phyloP scores from a whole-genome alignment of 1,140 invertebrate genomes.

The Neelides sp. region DNA sequence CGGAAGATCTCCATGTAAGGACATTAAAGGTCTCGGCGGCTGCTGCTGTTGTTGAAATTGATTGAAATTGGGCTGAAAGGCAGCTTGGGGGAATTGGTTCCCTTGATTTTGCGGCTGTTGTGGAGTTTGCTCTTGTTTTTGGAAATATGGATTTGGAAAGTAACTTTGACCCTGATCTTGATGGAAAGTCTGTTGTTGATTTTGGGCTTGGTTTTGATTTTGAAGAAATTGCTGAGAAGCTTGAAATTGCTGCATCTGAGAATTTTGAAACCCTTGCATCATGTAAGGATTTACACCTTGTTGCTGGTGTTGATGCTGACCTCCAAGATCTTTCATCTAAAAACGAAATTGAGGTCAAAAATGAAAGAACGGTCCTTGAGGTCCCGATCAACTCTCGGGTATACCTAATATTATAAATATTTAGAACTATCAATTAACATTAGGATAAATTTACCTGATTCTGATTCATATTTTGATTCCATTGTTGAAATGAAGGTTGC shows the following conservation, averaged over 20 bases:
- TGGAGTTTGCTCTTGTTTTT: not conserved
- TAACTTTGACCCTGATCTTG: not conserved
- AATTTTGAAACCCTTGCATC: not conserved
- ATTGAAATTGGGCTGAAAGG: not conserved
- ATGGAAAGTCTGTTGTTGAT: not conserved
- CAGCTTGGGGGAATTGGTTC: not conserved
- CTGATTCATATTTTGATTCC: no score
- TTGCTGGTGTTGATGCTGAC: no score
- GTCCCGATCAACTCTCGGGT: not conserved
- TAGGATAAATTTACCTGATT: not conserved
- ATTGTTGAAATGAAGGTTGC: no score
- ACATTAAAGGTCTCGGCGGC: not conserved
- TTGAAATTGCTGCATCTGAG: not conserved
- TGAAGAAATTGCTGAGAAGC: not conserved
- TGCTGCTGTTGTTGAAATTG: not conserved
- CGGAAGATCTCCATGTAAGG: not conserved
- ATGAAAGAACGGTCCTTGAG: not conserved
- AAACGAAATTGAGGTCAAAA: not conserved
- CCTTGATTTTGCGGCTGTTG: not conserved
- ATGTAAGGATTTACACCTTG: not conserved
- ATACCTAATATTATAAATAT: not conserved
- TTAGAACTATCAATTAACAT: not conserved
- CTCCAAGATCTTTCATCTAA: no score
- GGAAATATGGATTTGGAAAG: not conserved
- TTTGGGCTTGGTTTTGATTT: slow-evolving; percentile 1